A percentile compares a stretch with the other conserved stretches of the same genome.
Evolutionary conservation across 2,113 vertebrate genomes (phyloP).

Genomic region (Trichechus manatus): DNA sequence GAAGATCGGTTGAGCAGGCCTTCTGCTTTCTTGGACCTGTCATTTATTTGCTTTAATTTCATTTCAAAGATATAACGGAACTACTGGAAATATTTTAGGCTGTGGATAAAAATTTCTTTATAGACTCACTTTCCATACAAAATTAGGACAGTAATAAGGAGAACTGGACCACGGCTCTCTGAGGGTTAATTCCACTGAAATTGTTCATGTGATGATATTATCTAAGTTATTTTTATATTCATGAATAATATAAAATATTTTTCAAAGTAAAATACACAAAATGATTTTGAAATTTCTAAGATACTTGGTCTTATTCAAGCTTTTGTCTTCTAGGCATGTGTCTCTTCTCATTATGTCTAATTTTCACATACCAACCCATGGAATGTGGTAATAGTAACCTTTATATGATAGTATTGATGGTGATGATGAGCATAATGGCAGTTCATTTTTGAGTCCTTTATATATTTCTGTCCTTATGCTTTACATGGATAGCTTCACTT

Average conservation of each 20-base stretch:
- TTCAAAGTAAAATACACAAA: slow-evolving; percentile 46
- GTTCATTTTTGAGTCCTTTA: not conserved
- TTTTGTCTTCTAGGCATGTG: not conserved
- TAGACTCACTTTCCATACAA: not conserved
- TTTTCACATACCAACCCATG: not conserved
- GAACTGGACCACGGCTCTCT: not conserved
- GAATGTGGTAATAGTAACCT: not conserved
- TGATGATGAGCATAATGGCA: not conserved
- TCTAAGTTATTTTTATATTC: slow-evolving; percentile 32
- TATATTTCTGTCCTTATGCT: not conserved
- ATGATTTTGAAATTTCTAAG: slow-evolving; percentile 15
- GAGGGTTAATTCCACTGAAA: not conserved
- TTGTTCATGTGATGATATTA: not conserved
- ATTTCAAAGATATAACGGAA: slow-evolving; percentile 30
- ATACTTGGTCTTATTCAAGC: not conserved
- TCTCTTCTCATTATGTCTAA: not conserved
- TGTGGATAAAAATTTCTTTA: not conserved
- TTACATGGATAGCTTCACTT: not conserved
- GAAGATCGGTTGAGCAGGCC: not conserved
- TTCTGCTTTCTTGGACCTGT: not conserved
- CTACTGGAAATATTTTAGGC: not conserved
- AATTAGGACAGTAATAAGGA: not conserved
- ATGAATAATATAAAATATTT: slow-evolving; percentile 2
- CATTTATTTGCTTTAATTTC: not conserved
- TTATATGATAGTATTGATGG: not conserved